Evolutionary conservation across 2,797 vertebrate genomes (phyloP), one percentile per base, ranked within the genome.

Genomic region (Pachyuromys duprasi): DNA sequence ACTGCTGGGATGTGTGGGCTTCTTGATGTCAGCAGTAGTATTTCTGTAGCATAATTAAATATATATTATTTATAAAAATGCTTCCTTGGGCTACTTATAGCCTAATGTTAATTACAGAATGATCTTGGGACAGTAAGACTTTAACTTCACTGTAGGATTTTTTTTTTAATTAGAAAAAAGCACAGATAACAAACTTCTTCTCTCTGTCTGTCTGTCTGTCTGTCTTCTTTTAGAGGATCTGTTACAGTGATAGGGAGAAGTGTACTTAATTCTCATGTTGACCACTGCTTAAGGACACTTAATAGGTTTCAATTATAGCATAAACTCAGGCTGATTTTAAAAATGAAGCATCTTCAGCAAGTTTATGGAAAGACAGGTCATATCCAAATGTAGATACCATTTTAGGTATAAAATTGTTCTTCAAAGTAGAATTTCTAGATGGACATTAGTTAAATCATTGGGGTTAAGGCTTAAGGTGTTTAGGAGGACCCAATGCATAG

Each of bases 71-170:
- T 92, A 91, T 33, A 92, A 31, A 76, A 11, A 1, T 39, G 20
- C 13, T 12, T 83, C 28, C 13, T 94, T 84, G 65, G 57, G 74
- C 28, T 89, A 20, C 86, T 70, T 96, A 57, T 12, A 86, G 39
- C 28, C 67, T 95, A 42, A 24, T 80, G 15, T 74, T 88, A 95
- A 95, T 90, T 94, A 82, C 9, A 57, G 76, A 78, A 88, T 89
- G 65, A 91, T 72, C 75, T 87, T 33, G 93, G 76, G 49, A 83
- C 20, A 28, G 31, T 26, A 28, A 45, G 28, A 78, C 31, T 24
- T 72, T 78, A 65, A 49, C 62, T 94, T 28, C 76, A 82, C 26
- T 74, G 80, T 80, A 81, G 63, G 6, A 89, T 95, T 86, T 57
- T 76, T 22, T 86, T 69, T 92, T 65, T 12, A 63, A 49, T 89